phyloP scores from a whole-genome alignment of 2,888 invertebrate genomes.

The Hypercompe scribonia region DNA sequence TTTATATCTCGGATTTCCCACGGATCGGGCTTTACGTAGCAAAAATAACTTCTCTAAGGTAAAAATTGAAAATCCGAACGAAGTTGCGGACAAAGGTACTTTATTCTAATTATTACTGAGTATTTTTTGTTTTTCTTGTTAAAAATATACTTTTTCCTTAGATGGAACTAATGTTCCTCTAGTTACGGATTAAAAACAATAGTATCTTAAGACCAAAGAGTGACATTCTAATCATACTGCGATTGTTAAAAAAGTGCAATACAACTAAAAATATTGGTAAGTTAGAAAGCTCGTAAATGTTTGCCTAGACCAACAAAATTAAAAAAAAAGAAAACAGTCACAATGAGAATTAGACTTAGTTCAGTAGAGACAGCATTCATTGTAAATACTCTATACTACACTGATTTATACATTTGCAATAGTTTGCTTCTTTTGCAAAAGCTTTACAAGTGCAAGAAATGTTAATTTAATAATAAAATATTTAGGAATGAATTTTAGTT shows the following conservation, averaged over 20 bases:
- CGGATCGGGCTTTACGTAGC: no score
- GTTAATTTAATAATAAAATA: background rate
- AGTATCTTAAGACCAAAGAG: background rate
- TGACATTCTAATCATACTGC: background rate
- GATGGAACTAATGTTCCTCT: background rate
- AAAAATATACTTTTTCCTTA: background rate
- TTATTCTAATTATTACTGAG: background rate
- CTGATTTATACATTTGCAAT: background rate
- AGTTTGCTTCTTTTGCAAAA: background rate
- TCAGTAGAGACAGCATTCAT: background rate
- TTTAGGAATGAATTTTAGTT: constrained; percentile 2
- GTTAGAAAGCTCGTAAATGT: background rate
- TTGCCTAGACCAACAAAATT: background rate
- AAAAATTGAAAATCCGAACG: no score
- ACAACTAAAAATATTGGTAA: background rate
- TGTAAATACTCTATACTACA: background rate
- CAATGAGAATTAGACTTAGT: background rate
- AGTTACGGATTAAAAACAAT: background rate
- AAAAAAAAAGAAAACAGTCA: background rate
- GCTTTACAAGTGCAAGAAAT: background rate
- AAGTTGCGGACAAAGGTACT: no score
- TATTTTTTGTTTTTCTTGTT: background rate
- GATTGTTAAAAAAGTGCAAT: background rate
- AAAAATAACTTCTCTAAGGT: no score
- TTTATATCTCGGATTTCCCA: no score